Conservation (phyloP, 37 sponge, comb jelly and placozoan genomes). For the Hexactinellida sp. region DNA sequence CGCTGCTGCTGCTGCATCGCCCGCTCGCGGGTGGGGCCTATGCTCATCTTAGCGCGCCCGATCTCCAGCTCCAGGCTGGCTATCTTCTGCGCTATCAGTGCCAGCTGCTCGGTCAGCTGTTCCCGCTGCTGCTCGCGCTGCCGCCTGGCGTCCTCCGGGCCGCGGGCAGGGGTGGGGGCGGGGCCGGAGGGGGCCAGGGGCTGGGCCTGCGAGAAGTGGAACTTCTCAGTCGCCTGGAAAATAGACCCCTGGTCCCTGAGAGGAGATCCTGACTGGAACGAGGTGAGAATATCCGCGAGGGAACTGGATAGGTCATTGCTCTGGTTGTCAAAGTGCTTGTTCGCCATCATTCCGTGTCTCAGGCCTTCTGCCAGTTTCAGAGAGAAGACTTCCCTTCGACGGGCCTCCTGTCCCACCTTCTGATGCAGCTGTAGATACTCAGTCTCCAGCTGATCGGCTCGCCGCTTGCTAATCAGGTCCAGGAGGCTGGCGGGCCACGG, state of each 20-base stretch:
- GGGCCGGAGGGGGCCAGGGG: background rate
- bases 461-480: background rate
- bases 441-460: background rate
- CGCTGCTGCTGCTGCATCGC: background rate
- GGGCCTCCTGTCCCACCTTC: background rate
- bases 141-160: background rate
- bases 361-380: background rate
- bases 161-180: background rate
- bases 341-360: conserved; percentile 3
- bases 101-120: background rate
- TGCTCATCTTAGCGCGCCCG: background rate
- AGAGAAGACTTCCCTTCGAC: background rate
- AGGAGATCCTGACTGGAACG: conserved; percentile 4
- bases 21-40: background rate
- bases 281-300: background rate
- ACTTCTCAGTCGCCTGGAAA: conserved; percentile 7
- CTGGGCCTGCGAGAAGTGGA: background rate
- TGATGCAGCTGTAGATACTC: background rate
- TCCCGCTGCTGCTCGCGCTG: background rate
- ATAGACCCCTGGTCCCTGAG: background rate
- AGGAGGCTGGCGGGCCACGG: background rate
- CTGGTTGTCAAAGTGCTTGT: background rate
- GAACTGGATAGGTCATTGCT: background rate
- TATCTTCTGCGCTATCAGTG: background rate
- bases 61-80: background rate